Evolutionary conservation across 2,888 invertebrate species (phyloP).

Genomic region (Mantis religiosa): DNA sequence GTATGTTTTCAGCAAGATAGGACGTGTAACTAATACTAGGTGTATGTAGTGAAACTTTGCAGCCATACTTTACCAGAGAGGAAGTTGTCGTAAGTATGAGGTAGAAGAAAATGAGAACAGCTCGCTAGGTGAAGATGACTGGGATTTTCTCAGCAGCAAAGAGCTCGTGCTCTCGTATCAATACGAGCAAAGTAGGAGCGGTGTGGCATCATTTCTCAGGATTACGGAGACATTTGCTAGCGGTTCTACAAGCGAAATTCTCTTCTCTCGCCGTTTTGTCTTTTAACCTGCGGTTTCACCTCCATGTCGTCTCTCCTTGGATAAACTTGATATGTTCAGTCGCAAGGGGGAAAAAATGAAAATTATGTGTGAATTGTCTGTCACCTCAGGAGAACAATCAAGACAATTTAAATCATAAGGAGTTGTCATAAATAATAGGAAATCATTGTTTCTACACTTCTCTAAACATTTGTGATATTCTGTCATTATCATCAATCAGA

Average conservation of each 20-base stretch:
- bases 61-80: background rate
- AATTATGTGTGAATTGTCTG: no score
- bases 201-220: conserved; percentile 1
- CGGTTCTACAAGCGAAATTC: background rate
- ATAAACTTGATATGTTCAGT: background rate
- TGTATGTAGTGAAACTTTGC: background rate
- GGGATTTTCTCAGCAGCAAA: background rate
- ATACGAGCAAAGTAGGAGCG: background rate
- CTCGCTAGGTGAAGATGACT: background rate
- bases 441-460: no score
- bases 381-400: no score
- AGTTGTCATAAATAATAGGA: no score
- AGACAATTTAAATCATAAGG: no score
- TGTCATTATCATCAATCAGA: no score
- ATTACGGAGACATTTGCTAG: background rate
- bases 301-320: background rate
- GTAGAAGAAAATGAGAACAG: background rate
- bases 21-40: no score
- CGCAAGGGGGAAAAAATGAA: no score
- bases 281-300: background rate
- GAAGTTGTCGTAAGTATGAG: background rate
- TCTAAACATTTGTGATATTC: no score
- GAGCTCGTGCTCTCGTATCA: background rate
- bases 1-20: no score
- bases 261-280: background rate